Conservation (phyloP, 2,888 invertebrate genomes). For the Mystacides longicornis region DNA sequence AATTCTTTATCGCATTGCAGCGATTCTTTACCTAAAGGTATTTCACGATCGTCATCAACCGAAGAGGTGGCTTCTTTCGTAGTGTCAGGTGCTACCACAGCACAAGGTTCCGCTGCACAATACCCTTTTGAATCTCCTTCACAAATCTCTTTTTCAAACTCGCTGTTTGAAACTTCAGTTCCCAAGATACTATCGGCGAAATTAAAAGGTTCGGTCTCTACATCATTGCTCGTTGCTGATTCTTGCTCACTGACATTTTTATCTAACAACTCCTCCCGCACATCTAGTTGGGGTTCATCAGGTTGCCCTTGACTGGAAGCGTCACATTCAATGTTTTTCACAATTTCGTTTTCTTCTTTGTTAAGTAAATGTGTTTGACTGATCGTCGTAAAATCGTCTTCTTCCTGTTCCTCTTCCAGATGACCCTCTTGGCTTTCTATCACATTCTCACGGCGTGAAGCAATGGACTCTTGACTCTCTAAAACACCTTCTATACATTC, state of each 20-base stretch:
- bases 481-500: neutral
- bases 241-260: too few relatives aligned
- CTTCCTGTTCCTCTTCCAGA: too few relatives aligned
- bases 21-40: slow-evolving; percentile 10
- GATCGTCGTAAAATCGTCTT: too few relatives aligned
- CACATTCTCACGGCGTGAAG: neutral
- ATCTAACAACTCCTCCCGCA: too few relatives aligned
- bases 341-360: slow-evolving; percentile 2
- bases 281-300: too few relatives aligned
- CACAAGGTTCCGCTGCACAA: slow-evolving; percentile 15
- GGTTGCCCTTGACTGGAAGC: too few relatives aligned
- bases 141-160: too few relatives aligned
- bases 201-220: too few relatives aligned
- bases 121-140: slow-evolving; percentile 13
- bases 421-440: neutral
- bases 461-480: neutral
- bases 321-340: neutral
- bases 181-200: too few relatives aligned
- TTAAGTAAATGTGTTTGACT: too few relatives aligned
- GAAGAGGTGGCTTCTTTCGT: neutral
- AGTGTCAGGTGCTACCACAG: slow-evolving; percentile 3
- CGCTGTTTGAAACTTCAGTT: too few relatives aligned
- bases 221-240: too few relatives aligned
- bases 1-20: slow-evolving; percentile 23
- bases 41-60: slow-evolving; percentile 25